Conservation (phyloP, 2,113 vertebrate genomes). For the Pitta sordida region DNA sequence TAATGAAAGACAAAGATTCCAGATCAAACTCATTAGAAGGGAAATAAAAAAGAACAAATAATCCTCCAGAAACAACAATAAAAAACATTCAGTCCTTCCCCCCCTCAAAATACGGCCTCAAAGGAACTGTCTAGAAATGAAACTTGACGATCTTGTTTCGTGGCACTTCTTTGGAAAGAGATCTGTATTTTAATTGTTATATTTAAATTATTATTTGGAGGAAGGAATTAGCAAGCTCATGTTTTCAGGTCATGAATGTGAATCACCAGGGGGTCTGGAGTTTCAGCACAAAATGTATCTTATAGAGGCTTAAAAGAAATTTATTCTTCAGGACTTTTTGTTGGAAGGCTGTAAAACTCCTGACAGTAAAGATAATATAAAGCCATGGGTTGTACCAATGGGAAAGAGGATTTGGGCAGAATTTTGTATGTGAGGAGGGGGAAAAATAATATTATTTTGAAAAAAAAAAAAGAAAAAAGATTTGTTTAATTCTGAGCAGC, state of each 20-base stretch:
- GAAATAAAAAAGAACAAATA: background rate
- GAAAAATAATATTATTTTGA: background rate
- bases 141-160: background rate
- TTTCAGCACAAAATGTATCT: background rate
- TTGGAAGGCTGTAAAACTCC: background rate
- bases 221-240: background rate
- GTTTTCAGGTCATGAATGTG: background rate
- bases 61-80: background rate
- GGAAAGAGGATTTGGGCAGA: background rate
- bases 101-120: background rate
- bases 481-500: background rate
- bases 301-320: background rate
- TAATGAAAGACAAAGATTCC: conserved; percentile 38
- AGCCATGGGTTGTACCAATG: background rate
- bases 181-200: background rate
- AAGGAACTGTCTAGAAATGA: background rate
- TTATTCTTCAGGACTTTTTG: background rate
- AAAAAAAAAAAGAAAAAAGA: background rate
- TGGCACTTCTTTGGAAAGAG: background rate
- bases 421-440: background rate
- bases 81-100: rapidly evolving
- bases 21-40: background rate
- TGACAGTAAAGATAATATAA: background rate
- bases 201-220: background rate
- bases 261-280: background rate